Percentiles rank a stretch among this genome's conserved stretches.
phyloP scores from a whole-genome alignment of 1,140 invertebrate species.

The Trypoxylus dichotomus region DNA sequence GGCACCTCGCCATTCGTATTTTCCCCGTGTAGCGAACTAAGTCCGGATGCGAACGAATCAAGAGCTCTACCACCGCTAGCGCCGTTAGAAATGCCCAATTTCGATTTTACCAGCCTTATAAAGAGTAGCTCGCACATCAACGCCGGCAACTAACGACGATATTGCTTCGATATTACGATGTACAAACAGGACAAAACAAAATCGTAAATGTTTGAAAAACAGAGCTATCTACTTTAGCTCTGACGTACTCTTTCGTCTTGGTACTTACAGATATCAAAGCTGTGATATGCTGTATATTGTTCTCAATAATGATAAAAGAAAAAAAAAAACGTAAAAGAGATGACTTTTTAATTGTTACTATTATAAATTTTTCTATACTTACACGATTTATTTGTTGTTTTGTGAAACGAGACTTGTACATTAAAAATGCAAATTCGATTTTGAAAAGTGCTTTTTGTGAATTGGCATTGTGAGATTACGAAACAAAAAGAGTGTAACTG shows the following conservation, averaged over 20 bases:
- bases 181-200: neutral
- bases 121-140: conserved; percentile 30
- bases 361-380: neutral
- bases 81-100: conserved; percentile 61
- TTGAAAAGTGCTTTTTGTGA: neutral
- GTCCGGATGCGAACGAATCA: conserved; percentile 49
- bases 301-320: neutral
- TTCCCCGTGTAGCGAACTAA: conserved; percentile 53
- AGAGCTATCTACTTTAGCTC: neutral
- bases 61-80: conserved; percentile 56
- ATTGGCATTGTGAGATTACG: neutral
- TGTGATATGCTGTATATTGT: conserved; percentile 12
- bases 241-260: neutral
- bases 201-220: neutral
- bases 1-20: conserved; percentile 52
- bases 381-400: neutral
- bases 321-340: neutral
- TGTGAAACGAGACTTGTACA: neutral
- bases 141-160: neutral
- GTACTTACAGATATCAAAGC: conserved; percentile 16
- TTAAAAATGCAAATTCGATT: neutral
- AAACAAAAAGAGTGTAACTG: neutral
- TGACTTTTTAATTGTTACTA: neutral
- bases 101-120: conserved; percentile 54
- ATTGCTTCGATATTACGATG: neutral